Base-by-base conservation (phyloP, 1,140 invertebrate genomes). In the Eciton burchellii region DNA sequence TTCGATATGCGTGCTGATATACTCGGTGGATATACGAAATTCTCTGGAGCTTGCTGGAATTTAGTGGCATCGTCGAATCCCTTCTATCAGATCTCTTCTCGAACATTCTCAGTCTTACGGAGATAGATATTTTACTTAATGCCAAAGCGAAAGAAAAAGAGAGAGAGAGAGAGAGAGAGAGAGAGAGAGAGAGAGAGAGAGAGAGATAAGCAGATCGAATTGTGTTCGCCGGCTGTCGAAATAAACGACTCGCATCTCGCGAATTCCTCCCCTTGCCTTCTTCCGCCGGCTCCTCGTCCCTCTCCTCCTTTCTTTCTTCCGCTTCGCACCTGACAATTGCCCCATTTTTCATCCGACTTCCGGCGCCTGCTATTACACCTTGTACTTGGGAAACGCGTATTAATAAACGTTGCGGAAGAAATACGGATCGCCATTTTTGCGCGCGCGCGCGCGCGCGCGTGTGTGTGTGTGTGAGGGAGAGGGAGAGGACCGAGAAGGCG, bases 361-460 rank as follows among this genome's bases (percentile, higher is more conserved):
- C 59, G 19, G 8, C 43, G 57, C 21, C 35, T 35, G 57, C 45
- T 65, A 63, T 65, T 35, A 49, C 59, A 60, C 24, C 43, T 76
- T 76, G 72, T 76, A 65, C 72, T 76, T 76, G 49, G 19, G 24
- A 65, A 76, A 63, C 8, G 72, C 41, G 59, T 76, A 76, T 76
- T 76, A 76, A 76, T 76, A 76, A 76, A 76, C 24, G 74, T 70
- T 68, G 35, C 21, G 63, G 63, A 70, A 70, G 63, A 79, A 68
- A 77, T 66, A 66, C 49, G 62, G 35, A 43, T 70, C 49, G 63
- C 41, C 29, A 14, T 35, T 79, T 79, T 49, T 57, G 29, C 63
- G 24, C 14, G n/a, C n/a, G n/a, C n/a, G n/a, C n/a, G n/a, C n/a
- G n/a, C n/a, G n/a, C n/a, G n/a, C n/a, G n/a, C n/a, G n/a, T n/a